Evolutionary conservation across 2,888 invertebrate species (phyloP).

Genomic region (Epinotia brunnichana): DNA sequence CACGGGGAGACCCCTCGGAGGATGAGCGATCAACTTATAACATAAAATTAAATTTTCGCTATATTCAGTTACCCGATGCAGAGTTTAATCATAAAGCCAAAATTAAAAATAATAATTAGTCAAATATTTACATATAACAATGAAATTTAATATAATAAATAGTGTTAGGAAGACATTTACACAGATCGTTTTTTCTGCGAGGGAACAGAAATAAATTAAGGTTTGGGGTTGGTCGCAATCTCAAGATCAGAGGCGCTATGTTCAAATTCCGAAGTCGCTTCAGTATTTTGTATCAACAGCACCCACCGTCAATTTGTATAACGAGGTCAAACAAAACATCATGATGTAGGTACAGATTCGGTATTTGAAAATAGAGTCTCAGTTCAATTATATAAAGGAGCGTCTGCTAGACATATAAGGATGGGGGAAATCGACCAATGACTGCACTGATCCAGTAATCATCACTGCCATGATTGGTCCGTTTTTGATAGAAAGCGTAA

Average conservation of each 20-base stretch:
- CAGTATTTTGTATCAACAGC: not conserved
- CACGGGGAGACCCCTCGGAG: conserved; percentile 77
- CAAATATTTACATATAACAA: conserved; percentile 67
- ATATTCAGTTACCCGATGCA: conserved; percentile 34
- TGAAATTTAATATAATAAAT: conserved; percentile 66
- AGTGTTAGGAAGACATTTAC: conserved; percentile 74
- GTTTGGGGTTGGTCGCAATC: conserved; percentile 78
- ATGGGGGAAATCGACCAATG: conserved; percentile 81
- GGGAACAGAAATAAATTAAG: conserved; percentile 69
- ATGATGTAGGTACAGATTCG: conserved; percentile 45
- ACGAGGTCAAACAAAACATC: not conserved
- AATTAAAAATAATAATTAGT: conserved; percentile 48
- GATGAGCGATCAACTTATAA: conserved; percentile 71
- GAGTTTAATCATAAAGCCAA: conserved; percentile 34
- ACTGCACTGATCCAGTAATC: conserved; percentile 72
- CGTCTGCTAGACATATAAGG: conserved; percentile 81
- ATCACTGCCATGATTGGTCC: conserved; percentile 84
- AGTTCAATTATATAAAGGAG: conserved; percentile 68
- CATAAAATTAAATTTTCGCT: conserved; percentile 25
- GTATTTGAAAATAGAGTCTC: conserved; percentile 73
- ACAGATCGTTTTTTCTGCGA: conserved; percentile 82
- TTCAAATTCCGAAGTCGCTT: conserved; percentile 61
- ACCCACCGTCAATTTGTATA: not conserved
- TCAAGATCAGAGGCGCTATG: conserved; percentile 77
- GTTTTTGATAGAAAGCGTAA: conserved; percentile 75